Conservation (phyloP, 2,797 vertebrate species). For the Platyrinchus mystaceus region DNA sequence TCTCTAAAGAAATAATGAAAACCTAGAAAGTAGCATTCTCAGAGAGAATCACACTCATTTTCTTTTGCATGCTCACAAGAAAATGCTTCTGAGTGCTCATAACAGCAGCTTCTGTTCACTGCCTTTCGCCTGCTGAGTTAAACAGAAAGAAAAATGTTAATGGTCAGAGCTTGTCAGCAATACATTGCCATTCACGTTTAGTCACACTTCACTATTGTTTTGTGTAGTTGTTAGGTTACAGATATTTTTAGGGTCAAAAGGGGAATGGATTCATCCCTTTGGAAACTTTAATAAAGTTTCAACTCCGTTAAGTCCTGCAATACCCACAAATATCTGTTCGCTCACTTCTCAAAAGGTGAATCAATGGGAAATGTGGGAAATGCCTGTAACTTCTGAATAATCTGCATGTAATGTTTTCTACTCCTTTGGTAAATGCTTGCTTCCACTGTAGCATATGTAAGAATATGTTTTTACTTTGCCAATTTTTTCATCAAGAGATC, state of each 20-base stretch:
- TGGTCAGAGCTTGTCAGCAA: slow-evolving; percentile 65
- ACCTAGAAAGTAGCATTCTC: slow-evolving; percentile 19
- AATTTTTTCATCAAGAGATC: background rate
- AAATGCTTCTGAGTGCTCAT: slow-evolving; percentile 48
- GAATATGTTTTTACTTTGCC: background rate
- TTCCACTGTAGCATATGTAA: background rate
- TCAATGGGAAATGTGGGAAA: background rate
- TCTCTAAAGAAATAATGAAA: slow-evolving; percentile 25
- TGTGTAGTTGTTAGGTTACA: slow-evolving; percentile 67
- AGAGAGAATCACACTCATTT: background rate
- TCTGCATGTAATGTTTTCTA: background rate
- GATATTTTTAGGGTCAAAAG: slow-evolving; percentile 59
- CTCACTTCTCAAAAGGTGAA: background rate
- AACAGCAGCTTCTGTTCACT: slow-evolving; percentile 55
- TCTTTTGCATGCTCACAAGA: background rate
- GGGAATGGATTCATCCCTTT: slow-evolving; percentile 30
- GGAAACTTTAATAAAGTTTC: slow-evolving; percentile 36
- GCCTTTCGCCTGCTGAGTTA: slow-evolving; percentile 62
- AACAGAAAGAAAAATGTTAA: slow-evolving; percentile 70
- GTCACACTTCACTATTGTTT: slow-evolving; percentile 66
- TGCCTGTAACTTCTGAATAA: background rate
- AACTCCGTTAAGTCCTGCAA: background rate
- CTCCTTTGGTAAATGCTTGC: background rate
- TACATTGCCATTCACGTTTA: slow-evolving; percentile 63
- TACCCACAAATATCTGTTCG: background rate